Percentiles rank a stretch among this genome's conserved stretches.
phyloP scores from a whole-genome alignment of 2,797 vertebrate genomes.

The Scomberomorus guttatus region DNA sequence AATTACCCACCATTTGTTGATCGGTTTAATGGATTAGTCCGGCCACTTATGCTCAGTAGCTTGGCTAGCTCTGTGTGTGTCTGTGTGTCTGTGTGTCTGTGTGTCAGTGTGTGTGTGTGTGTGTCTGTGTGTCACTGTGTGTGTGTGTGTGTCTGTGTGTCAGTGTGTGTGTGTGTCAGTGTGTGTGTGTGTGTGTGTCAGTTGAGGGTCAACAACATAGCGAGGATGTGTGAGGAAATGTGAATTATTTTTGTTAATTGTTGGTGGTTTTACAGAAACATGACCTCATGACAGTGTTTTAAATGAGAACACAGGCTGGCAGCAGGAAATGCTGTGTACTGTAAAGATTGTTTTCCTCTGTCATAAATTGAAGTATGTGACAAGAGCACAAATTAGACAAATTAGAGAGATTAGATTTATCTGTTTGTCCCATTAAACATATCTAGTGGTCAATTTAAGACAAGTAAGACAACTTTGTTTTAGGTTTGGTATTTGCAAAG shows the following conservation, averaged over 20 bases:
- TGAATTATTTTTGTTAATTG: neutral
- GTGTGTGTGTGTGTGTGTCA: no score
- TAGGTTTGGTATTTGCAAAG: no score
- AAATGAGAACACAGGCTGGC: neutral
- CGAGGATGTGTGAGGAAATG: neutral
- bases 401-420: no score
- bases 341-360: neutral
- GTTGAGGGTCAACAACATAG: neutral
- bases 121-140: no score
- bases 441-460: no score
- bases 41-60: neutral
- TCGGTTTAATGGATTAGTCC: neutral
- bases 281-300: neutral
- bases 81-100: no score
- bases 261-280: neutral
- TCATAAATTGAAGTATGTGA: neutral
- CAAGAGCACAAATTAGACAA: neutral
- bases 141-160: no score
- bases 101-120: no score
- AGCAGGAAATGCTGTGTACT: neutral
- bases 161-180: no score
- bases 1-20: conserved; percentile 8
- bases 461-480: no score
- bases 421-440: no score
- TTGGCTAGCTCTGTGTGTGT: neutral